Evolutionary conservation across 2,888 invertebrate species (phyloP).

Genomic region (Drosophila glabriapex): DNA sequence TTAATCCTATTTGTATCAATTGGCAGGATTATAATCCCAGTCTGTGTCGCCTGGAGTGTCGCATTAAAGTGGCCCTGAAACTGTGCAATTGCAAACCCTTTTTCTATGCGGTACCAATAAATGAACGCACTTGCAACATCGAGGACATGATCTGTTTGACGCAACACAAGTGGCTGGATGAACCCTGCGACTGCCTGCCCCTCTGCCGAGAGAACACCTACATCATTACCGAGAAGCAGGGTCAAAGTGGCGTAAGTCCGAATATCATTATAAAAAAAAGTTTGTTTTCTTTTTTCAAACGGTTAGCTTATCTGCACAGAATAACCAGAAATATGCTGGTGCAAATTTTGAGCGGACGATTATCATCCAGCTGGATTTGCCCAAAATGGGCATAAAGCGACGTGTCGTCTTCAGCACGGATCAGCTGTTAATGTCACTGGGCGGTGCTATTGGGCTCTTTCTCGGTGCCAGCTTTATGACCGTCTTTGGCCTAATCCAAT

Average conservation of each 20-base stretch:
- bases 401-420: slow-evolving; percentile 83
- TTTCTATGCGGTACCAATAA: slow-evolving; percentile 78
- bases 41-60: slow-evolving; percentile 82
- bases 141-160: slow-evolving; percentile 79
- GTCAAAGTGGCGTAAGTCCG: slow-evolving; percentile 68
- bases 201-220: slow-evolving; percentile 75
- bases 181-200: slow-evolving; percentile 74
- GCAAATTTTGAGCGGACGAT: slow-evolving; percentile 72
- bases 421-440: slow-evolving; percentile 83
- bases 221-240: slow-evolving; percentile 56
- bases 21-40: slow-evolving; percentile 78
- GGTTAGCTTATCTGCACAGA: slow-evolving; percentile 38
- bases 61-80: slow-evolving; percentile 76
- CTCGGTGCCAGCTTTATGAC: slow-evolving; percentile 84
- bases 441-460: slow-evolving; percentile 84
- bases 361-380: slow-evolving; percentile 68
- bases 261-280: neutral
- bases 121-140: slow-evolving; percentile 71
- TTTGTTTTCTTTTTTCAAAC: neutral
- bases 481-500: slow-evolving; percentile 67
- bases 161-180: slow-evolving; percentile 68
- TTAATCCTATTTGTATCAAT: neutral
- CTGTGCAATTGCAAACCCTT: slow-evolving; percentile 83
- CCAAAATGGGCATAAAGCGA: slow-evolving; percentile 79
- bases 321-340: slow-evolving; percentile 33